Evolutionary conservation across 37 sponge, comb jelly and placozoan genomes (phyloP).

Genomic region (Theonella swinhoei): DNA sequence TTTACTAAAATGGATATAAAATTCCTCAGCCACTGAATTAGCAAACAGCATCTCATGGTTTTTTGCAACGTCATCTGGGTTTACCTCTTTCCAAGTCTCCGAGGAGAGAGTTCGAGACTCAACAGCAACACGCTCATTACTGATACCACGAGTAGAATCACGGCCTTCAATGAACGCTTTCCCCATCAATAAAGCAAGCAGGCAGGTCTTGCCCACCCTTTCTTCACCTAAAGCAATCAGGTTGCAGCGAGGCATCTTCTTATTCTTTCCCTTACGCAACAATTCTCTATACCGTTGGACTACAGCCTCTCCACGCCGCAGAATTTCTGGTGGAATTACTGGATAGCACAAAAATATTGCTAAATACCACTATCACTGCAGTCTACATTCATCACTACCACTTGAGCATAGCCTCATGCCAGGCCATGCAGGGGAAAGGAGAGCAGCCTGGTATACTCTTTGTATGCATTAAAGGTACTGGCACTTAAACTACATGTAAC

Average conservation of each 20-base stretch:
- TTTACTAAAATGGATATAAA: background rate
- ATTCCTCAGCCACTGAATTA: background rate
- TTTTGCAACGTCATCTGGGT: background rate
- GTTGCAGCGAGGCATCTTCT: conserved; percentile 57
- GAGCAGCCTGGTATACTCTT: too few relatives aligned
- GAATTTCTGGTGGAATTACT: conserved; percentile 55
- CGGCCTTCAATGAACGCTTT: conserved; percentile 14
- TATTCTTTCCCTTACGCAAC: conserved; percentile 35
- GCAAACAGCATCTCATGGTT: background rate
- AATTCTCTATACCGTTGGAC: conserved; percentile 17
- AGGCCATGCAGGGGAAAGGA: too few relatives aligned
- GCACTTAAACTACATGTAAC: too few relatives aligned
- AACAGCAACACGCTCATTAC: conserved; percentile 28
- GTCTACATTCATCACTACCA: background rate
- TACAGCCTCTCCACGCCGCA: conserved; percentile 18
- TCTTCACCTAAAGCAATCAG: conserved; percentile 61
- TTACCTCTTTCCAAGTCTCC: background rate
- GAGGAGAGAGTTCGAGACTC: background rate
- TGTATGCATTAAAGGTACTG: too few relatives aligned
- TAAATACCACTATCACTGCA: background rate
- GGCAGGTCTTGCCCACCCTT: conserved; percentile 62
- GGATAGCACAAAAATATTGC: background rate
- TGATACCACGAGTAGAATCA: conserved; percentile 54
- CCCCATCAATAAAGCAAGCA: conserved; percentile 26
- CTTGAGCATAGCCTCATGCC: too few relatives aligned